phyloP scores from a whole-genome alignment of 1,140 invertebrate species.

The Leguminivora glycinivorella region DNA sequence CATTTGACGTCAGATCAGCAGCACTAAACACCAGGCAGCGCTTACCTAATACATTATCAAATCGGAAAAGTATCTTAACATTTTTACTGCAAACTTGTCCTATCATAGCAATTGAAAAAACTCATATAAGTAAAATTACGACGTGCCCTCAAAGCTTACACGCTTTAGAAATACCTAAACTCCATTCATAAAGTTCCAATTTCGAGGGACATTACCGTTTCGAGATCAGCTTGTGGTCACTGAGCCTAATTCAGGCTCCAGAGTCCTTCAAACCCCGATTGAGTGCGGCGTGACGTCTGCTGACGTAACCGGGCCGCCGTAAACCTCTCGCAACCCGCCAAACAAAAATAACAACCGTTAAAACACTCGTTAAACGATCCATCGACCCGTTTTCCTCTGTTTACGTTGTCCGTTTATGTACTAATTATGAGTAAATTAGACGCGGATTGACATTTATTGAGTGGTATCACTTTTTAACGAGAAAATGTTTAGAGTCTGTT shows the following conservation, averaged over 20 bases:
- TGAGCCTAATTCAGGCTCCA: not conserved
- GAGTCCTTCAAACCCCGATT: slow-evolving; percentile 22
- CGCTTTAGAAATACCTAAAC: too few species aligned
- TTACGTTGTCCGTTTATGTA: slow-evolving; percentile 44
- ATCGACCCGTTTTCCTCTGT: slow-evolving; percentile 45
- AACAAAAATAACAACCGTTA: slow-evolving; percentile 44
- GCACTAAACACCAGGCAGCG: too few species aligned
- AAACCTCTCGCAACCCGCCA: slow-evolving; percentile 43
- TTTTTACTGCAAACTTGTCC: too few species aligned
- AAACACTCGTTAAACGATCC: slow-evolving; percentile 47
- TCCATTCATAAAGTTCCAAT: too few species aligned
- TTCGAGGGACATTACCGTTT: not conserved
- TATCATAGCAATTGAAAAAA: too few species aligned
- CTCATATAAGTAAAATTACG: too few species aligned
- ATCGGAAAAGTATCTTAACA: too few species aligned
- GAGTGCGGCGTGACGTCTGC: slow-evolving; percentile 4
- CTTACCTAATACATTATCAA: too few species aligned
- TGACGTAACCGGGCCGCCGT: slow-evolving; percentile 45
- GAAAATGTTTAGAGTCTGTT: too few species aligned
- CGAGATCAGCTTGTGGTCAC: not conserved
- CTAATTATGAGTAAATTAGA: slow-evolving; percentile 32
- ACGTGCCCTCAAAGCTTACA: too few species aligned
- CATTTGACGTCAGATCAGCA: too few species aligned
- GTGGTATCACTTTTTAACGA: not conserved
- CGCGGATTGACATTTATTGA: slow-evolving; percentile 8